These are phyloP conservation scores for Gulo gulo DNA, from an alignment of 2,113 vertebrate genomes.

Conservation along the genomic window DNA sequence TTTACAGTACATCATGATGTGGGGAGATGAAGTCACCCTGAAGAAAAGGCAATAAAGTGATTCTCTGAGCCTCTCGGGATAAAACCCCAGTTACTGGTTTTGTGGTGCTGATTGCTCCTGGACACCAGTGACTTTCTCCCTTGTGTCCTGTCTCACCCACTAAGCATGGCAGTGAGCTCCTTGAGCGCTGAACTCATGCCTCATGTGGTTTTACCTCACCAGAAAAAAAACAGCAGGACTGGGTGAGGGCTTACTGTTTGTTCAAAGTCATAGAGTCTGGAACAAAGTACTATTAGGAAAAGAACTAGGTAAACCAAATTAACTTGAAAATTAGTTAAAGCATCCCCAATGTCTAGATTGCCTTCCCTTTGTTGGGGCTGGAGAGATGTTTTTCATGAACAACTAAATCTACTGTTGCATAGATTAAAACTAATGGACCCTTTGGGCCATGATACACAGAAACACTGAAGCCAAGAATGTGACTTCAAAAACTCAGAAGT, in stretches of 20 bases:
- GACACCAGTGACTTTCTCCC: neutral
- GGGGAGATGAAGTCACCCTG: neutral
- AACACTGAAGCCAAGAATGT: conserved; percentile 25
- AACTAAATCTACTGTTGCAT: neutral
- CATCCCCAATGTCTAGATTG: neutral
- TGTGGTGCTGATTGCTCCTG: neutral
- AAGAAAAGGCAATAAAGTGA: neutral
- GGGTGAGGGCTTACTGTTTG: neutral
- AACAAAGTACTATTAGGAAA: neutral
- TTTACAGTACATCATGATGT: neutral
- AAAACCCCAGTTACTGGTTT: neutral
- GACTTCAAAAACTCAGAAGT: conserved; percentile 4
- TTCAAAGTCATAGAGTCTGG: neutral
- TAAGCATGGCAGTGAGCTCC: neutral
- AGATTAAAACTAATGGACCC: conserved; percentile 23
- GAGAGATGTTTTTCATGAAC: neutral
- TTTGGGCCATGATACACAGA: neutral
- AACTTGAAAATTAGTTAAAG: conserved; percentile 16
- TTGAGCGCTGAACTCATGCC: neutral
- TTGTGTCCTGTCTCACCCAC: neutral
- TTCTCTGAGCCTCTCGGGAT: neutral
- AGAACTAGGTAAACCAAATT: conserved; percentile 12
- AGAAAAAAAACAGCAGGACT: neutral
- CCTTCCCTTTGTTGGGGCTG: neutral
- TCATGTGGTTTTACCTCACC: neutral